A percentile compares a stretch with the other conserved stretches of the same genome.
Conservation (phyloP, 2,113 vertebrate species). For the Carlito syrichta region DNA sequence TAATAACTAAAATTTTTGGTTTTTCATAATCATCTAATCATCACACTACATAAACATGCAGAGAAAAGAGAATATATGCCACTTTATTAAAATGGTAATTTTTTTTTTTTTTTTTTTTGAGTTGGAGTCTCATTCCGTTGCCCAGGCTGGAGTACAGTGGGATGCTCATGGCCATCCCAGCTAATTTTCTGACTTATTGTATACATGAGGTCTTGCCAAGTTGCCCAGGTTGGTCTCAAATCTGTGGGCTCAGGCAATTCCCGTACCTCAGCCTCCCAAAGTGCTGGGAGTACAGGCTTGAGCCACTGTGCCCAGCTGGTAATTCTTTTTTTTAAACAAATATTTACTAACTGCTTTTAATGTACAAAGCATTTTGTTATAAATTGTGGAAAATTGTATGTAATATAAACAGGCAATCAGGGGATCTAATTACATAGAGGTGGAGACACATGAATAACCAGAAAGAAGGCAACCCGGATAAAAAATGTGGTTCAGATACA, state of each 20-base stretch:
- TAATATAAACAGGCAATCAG: background rate
- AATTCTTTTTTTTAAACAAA: constrained; percentile 6
- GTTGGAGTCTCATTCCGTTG: too few relatives aligned
- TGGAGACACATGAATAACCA: background rate
- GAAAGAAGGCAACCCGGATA: background rate
- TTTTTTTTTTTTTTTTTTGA: too few relatives aligned
- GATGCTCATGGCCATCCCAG: too few relatives aligned
- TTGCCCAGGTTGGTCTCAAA: too few relatives aligned
- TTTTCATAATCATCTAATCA: constrained; percentile 38
- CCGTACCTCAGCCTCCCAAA: too few relatives aligned
- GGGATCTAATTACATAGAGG: background rate
- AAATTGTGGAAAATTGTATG: background rate
- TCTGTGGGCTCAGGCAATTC: too few relatives aligned
- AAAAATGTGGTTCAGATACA: background rate
- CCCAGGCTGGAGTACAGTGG: too few relatives aligned
- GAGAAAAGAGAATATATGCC: background rate
- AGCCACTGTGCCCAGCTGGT: too few relatives aligned
- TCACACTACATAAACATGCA: background rate
- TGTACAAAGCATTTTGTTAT: background rate
- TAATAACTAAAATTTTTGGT: background rate
- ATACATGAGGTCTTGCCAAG: too few relatives aligned
- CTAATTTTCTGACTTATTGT: too few relatives aligned
- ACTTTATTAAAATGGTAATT: background rate
- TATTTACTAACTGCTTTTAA: background rate
- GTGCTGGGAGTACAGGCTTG: too few relatives aligned